Percentiles rank a stretch among this genome's conserved stretches.
Evolutionary conservation across 2,888 invertebrate species (phyloP).

Genomic region (Idaea straminata): DNA sequence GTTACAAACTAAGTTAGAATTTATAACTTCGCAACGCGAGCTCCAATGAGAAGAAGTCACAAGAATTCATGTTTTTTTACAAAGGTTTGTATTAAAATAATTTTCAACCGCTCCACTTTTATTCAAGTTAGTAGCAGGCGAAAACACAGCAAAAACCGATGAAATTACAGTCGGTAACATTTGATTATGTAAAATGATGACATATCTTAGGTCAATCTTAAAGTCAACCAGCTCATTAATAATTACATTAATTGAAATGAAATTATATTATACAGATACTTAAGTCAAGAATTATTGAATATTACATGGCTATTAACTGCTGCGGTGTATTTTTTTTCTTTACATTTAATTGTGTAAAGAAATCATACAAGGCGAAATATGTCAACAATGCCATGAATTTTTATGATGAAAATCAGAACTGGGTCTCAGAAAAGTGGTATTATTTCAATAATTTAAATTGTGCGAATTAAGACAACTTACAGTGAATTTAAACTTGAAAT

Average conservation of each 20-base stretch:
- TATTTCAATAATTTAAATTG: slow-evolving; percentile 5
- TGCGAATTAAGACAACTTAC: slow-evolving; percentile 7
- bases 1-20: too few relatives aligned
- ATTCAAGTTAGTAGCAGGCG: too few relatives aligned
- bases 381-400: background rate
- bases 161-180: background rate
- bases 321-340: background rate
- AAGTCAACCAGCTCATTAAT: background rate
- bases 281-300: background rate
- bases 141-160: background rate
- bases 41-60: too few relatives aligned
- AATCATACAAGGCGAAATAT: background rate
- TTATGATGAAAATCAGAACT: background rate
- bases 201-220: background rate
- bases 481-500: background rate
- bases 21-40: too few relatives aligned
- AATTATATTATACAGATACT: background rate
- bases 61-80: too few relatives aligned
- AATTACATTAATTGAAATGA: background rate
- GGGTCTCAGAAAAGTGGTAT: slow-evolving; percentile 5
- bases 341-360: background rate
- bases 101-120: too few relatives aligned
- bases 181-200: background rate
- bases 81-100: too few relatives aligned
- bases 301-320: background rate